Conservation (phyloP, 1,140 invertebrate genomes). For the Drosophila micromelanica region DNA sequence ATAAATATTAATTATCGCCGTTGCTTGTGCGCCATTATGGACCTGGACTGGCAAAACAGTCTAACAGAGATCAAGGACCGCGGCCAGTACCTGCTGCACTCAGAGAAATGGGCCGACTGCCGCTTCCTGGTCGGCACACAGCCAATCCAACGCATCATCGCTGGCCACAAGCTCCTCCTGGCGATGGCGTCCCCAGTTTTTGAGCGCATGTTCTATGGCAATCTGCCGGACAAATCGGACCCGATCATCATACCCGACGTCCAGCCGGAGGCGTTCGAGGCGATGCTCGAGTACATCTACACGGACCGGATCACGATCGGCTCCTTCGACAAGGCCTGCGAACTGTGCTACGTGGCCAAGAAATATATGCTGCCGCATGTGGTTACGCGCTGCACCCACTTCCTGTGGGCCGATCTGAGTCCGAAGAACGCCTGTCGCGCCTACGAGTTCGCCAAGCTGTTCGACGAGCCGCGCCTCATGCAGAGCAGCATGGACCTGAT, state of each 20-base stretch:
- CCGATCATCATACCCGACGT: constrained; percentile 92
- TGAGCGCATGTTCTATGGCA: constrained; percentile 91
- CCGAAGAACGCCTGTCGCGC: constrained; percentile 92
- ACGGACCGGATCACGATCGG: constrained; percentile 91
- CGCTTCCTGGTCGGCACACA: constrained; percentile 92
- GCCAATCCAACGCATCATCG: constrained; percentile 89
- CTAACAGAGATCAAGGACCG: constrained; percentile 89
- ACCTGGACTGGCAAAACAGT: constrained; percentile 89
- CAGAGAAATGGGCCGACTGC: constrained; percentile 91
- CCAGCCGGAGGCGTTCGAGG: constrained; percentile 93
- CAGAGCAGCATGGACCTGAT: constrained; percentile 92
- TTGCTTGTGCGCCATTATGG: constrained; percentile 43
- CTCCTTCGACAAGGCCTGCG: constrained; percentile 93
- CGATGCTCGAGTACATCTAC: constrained; percentile 92
- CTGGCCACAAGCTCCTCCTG: constrained; percentile 92
- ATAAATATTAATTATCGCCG: constrained; percentile 22
- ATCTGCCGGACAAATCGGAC: constrained; percentile 88
- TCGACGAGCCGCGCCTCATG: constrained; percentile 92
- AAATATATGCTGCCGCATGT: constrained; percentile 94
- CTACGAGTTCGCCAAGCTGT: constrained; percentile 93
- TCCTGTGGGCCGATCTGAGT: constrained; percentile 91
- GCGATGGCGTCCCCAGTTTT: constrained; percentile 94
- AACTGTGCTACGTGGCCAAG: constrained; percentile 93
- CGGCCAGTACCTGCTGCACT: constrained; percentile 89
- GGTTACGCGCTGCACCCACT: constrained; percentile 91